Conservation (phyloP, 92 coral and sea anemone genomes). For the Epizoanthus stellaris region DNA sequence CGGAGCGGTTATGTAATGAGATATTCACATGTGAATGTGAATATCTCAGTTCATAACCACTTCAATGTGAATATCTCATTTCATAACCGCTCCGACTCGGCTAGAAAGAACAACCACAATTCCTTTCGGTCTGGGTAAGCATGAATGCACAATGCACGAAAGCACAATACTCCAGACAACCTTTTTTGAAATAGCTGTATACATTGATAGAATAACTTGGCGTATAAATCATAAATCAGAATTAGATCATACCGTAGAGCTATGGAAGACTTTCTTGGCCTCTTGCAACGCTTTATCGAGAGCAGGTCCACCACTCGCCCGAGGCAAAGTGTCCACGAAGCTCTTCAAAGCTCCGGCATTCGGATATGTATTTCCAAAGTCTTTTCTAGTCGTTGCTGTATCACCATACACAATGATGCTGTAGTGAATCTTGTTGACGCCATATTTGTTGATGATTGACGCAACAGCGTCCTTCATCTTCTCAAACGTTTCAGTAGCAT, state of each 20-base stretch:
- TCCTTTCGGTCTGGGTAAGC: no score
- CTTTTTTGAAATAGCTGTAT: no score
- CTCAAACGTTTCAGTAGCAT: constrained; percentile 24
- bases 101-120: no score
- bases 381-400: constrained; percentile 17
- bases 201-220: background rate
- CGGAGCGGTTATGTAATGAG: no score
- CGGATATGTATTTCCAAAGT: background rate
- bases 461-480: constrained; percentile 46
- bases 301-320: constrained; percentile 46
- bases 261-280: constrained; percentile 43
- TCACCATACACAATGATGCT: constrained; percentile 33
- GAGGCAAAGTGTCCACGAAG: constrained; percentile 40
- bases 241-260: constrained; percentile 11
- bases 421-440: constrained; percentile 38
- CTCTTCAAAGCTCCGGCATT: background rate
- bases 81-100: background rate
- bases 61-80: background rate
- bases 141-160: no score
- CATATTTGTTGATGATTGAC: constrained; percentile 50
- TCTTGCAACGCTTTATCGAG: constrained; percentile 54
- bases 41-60: no score
- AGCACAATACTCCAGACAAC: no score
- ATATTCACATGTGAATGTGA: no score
- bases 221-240: background rate